Evolutionary conservation across 2,797 vertebrate species (phyloP).

Genomic region (Myioborus miniatus): DNA sequence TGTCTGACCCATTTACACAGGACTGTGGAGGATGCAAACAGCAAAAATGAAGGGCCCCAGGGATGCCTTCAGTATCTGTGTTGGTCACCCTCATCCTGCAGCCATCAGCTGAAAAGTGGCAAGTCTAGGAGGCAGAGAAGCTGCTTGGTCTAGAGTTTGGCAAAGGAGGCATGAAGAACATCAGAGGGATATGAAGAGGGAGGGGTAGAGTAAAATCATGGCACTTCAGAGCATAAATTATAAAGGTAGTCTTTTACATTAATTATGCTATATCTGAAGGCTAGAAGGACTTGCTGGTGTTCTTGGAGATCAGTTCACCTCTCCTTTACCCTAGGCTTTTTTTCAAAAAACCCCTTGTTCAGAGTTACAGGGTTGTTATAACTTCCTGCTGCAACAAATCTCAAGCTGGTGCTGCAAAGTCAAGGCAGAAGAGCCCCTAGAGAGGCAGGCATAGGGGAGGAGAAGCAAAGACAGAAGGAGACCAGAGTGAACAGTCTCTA

Average conservation of each 20-base stretch:
- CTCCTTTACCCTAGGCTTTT: background rate
- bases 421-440: background rate
- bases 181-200: background rate
- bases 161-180: background rate
- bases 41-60: background rate
- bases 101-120: background rate
- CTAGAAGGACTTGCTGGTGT: background rate
- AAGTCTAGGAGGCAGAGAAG: background rate
- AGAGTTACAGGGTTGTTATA: background rate
- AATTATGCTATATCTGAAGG: background rate
- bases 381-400: background rate
- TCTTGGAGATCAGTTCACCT: background rate
- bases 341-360: rapidly evolving
- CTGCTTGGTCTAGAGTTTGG: background rate
- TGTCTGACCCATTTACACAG: background rate
- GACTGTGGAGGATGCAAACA: background rate
- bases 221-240: background rate
- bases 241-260: background rate
- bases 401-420: background rate
- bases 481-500: background rate
- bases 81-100: background rate
- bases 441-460: background rate
- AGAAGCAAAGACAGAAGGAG: background rate
- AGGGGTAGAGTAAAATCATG: background rate
- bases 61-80: background rate